These are phyloP conservation scores for Seira ritae DNA, from an alignment of 2,888 invertebrate genomes.

Conservation along the genomic window DNA sequence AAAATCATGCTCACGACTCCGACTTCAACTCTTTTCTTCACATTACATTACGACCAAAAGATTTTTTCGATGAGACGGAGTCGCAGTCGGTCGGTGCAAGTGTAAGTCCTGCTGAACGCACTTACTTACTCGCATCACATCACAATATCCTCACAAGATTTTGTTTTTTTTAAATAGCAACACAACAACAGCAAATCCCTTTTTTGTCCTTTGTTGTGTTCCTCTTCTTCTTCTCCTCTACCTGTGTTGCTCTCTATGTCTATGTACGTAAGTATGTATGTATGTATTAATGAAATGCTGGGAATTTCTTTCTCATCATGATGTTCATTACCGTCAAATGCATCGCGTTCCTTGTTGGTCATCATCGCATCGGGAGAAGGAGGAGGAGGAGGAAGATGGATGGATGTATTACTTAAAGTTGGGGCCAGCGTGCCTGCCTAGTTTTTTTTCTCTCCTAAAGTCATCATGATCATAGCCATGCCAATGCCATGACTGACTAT, in stretches of 20 bases:
- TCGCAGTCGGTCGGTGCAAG: too few relatives aligned
- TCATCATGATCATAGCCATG: constrained; percentile 38
- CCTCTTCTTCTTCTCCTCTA: too few relatives aligned
- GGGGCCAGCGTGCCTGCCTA: constrained; percentile 60
- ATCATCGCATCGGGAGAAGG: too few relatives aligned
- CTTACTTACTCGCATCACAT: too few relatives aligned
- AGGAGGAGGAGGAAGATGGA: too few relatives aligned
- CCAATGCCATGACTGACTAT: too few relatives aligned
- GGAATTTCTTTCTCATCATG: constrained; percentile 58
- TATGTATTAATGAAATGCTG: constrained; percentile 56
- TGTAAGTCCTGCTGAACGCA: too few relatives aligned
- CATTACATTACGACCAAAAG: neutral
- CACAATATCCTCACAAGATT: too few relatives aligned
- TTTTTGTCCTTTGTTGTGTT: constrained; percentile 13
- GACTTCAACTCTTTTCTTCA: neutral
- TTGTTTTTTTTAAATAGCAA: too few relatives aligned
- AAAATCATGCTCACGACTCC: constrained; percentile 29
- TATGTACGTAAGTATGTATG: neutral
- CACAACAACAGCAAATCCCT: too few relatives aligned
- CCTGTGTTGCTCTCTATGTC: too few relatives aligned
- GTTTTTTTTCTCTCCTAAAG: constrained; percentile 43
- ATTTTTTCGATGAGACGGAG: neutral
- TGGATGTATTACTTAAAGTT: neutral
- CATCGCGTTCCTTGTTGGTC: constrained; percentile 24
- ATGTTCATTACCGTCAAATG: constrained; percentile 60